Evolutionary conservation across 2,888 invertebrate genomes (phyloP).

Genomic region (Corythucha ciliata): DNA sequence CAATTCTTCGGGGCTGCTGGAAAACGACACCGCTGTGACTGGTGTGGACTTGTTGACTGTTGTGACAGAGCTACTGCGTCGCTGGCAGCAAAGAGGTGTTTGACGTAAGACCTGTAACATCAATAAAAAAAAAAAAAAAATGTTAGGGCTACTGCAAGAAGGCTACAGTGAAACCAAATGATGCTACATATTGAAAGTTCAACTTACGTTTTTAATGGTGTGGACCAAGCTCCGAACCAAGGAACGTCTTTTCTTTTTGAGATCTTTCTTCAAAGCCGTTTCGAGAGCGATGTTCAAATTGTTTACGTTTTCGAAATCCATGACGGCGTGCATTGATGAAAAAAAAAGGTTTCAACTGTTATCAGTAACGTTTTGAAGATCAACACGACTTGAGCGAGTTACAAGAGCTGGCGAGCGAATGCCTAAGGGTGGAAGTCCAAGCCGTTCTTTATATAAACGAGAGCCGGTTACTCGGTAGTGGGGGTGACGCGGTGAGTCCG

Average conservation of each 20-base stretch:
- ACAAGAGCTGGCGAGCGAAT: slow-evolving; percentile 1
- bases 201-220: slow-evolving; percentile 29
- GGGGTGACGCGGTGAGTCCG: too few species aligned
- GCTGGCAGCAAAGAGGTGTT: slow-evolving; percentile 6
- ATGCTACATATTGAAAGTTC: not conserved
- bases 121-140: slow-evolving; percentile 27
- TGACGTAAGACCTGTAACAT: slow-evolving; percentile 26
- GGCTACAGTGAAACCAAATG: not conserved
- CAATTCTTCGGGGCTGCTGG: slow-evolving; percentile 24
- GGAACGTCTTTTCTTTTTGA: slow-evolving; percentile 22
- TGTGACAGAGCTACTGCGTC: not conserved
- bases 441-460: too few species aligned
- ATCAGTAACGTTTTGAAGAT: not conserved
- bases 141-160: not conserved
- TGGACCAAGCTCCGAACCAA: slow-evolving; percentile 26
- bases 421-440: too few species aligned
- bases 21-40: not conserved
- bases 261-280: slow-evolving; percentile 21
- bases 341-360: not conserved
- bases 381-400: not conserved
- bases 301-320: slow-evolving; percentile 32
- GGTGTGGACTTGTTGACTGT: too few species aligned
- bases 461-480: too few species aligned
- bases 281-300: slow-evolving; percentile 31
- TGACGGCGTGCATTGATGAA: slow-evolving; percentile 9